Base-by-base conservation (phyloP, 2,113 vertebrate species). In the Sander vitreus region DNA sequence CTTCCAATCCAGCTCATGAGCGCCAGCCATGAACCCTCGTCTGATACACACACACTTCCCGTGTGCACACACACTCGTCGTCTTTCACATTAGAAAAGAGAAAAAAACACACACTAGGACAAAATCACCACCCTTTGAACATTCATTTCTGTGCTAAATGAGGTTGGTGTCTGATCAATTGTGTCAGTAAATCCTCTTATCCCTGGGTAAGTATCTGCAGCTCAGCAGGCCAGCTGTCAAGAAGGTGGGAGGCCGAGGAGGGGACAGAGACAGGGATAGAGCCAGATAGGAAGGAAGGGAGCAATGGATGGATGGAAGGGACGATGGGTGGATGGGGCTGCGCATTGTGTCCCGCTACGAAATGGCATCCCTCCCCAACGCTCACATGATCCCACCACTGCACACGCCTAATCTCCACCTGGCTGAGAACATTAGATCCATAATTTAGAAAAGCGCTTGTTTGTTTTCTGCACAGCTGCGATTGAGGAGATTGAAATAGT, bases 151-250 rank as follows among this genome's bases (percentile, higher is more conserved):
- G 88, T 77, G 78, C 87, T 91, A 93, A 94, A 95, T 89, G 91
- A 94, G 91, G 93, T 93, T 94, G 93, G 94, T 94, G 93, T 93
- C 93, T 94, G 93, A 94, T 94, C 93, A 93, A 89, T 94, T 90
- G 91, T 95, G 93, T 84, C 93, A 94, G 72, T 88, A 95, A 95
- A 95, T 93, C 94, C 88, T 92, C 91, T 95, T 94, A 93, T 90
- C 76, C 83, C 64, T 6, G 80, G 82, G 83, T 95, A 94, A 95
- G 93, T 91, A 94, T 93, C 88, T 93, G 86, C 87, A 90, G 89
- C 92, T 91, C 91, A 89, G 85, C 84, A 63, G 89, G 92, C 94
- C 94, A 95, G 94, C 95, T 95, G 94, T 95, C 94, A 92, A 91
- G 90, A 89, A 93, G 90, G 90, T 91, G 84, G 92, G 91, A 91